These are phyloP conservation scores for Drosophila ironensis DNA, from an alignment of 1,140 invertebrate genomes.

Conservation along the genomic window DNA sequence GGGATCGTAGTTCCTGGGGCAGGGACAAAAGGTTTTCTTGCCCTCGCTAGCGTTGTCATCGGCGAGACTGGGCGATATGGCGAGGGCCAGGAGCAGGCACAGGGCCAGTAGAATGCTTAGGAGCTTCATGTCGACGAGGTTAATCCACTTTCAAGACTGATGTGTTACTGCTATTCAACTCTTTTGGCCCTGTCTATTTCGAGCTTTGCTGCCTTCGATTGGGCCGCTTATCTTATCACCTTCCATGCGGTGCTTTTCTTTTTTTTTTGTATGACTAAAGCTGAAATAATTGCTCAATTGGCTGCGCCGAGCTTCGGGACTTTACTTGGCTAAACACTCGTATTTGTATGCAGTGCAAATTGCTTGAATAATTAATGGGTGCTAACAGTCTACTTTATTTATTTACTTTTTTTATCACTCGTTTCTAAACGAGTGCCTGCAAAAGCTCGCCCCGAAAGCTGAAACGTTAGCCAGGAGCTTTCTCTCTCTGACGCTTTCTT, in stretches of 20 bases:
- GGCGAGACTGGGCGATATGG: slow-evolving; percentile 7
- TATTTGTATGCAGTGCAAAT: slow-evolving; percentile 19
- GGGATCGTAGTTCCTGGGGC: slow-evolving; percentile 82
- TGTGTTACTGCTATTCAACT: slow-evolving; percentile 32
- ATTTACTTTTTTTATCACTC: slow-evolving; percentile 7
- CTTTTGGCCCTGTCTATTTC: not conserved
- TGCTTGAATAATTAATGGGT: slow-evolving; percentile 32
- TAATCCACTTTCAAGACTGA: slow-evolving; percentile 58
- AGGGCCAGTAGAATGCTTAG: slow-evolving; percentile 49
- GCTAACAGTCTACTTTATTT: slow-evolving; percentile 1
- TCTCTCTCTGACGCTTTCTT: slow-evolving; percentile 3
- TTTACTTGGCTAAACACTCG: not conserved
- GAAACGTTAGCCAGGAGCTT: too few species aligned
- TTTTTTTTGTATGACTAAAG: not conserved
- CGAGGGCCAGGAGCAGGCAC: slow-evolving; percentile 47
- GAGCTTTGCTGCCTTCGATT: slow-evolving; percentile 27
- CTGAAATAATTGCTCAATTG: not conserved
- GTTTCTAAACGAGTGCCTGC: not conserved
- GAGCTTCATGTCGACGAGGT: slow-evolving; percentile 51
- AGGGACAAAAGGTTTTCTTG: slow-evolving; percentile 70
- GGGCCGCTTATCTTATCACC: slow-evolving; percentile 56
- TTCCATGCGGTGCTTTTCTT: not conserved
- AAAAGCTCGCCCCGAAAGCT: too few species aligned
- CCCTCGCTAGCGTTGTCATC: not conserved
- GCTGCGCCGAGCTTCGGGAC: not conserved